These are phyloP conservation scores for Scolopax mira DNA, from an alignment of 2,113 vertebrate species.

Conservation along the genomic window DNA sequence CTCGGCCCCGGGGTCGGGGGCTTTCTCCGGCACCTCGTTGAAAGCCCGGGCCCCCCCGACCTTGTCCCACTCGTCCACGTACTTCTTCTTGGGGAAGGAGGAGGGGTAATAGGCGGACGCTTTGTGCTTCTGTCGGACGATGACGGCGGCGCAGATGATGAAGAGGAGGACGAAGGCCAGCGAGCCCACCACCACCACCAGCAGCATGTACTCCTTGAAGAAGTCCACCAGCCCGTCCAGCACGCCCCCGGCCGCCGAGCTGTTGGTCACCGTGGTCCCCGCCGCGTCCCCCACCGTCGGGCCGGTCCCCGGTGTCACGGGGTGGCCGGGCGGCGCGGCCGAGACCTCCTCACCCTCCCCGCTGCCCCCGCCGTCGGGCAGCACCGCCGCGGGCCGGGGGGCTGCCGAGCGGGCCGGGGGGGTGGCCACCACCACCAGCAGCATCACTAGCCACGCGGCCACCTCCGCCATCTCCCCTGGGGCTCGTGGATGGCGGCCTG, in stretches of 20 bases:
- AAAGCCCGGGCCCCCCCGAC: slow-evolving; percentile 66
- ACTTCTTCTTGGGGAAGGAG: slow-evolving; percentile 86
- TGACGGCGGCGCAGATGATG: slow-evolving; percentile 86
- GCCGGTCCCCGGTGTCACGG: not conserved
- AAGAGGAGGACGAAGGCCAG: slow-evolving; percentile 89
- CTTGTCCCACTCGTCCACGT: slow-evolving; percentile 79
- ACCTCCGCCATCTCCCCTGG: not conserved
- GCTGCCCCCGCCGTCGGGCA: slow-evolving; percentile 74
- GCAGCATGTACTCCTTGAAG: slow-evolving; percentile 86
- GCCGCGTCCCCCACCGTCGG: not conserved
- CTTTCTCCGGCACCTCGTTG: slow-evolving; percentile 77
- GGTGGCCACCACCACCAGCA: slow-evolving; percentile 11
- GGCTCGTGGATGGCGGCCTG: not conserved
- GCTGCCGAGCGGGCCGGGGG: not conserved
- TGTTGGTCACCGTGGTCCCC: slow-evolving; percentile 79
- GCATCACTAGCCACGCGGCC: not conserved
- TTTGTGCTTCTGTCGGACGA: slow-evolving; percentile 91
- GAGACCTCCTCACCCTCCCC: slow-evolving; percentile 77
- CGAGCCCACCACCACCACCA: slow-evolving; percentile 89
- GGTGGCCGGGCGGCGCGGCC: slow-evolving; percentile 58
- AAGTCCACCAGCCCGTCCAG: slow-evolving; percentile 86
- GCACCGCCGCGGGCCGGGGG: not conserved
- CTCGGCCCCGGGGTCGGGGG: not conserved
- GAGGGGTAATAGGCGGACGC: slow-evolving; percentile 91
- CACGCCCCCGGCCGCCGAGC: slow-evolving; percentile 72